A percentile compares a stretch with the other conserved stretches of the same genome.
These are phyloP conservation scores for Stegodyphus dumicola DNA, from an alignment of 1,140 invertebrate genomes.

Conservation along the genomic window DNA sequence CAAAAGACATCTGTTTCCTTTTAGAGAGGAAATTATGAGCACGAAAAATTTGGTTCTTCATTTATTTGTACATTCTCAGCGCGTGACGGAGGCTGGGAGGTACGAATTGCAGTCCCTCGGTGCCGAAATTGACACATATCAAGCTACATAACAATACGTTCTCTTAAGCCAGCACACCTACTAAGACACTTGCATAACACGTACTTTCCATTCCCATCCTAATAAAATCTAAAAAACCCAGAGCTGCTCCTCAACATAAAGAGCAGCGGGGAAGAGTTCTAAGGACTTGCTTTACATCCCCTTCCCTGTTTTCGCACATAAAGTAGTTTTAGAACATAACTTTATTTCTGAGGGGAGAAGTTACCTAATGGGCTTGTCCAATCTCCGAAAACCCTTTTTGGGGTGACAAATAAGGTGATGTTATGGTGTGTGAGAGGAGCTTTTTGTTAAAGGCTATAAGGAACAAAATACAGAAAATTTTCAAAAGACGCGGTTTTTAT, in stretches of 20 bases:
- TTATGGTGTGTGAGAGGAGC: conserved; percentile 5
- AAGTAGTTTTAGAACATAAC: conserved; percentile 54
- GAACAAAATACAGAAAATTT: background rate
- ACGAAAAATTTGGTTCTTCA: conserved; percentile 5
- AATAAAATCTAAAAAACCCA: conserved; percentile 57
- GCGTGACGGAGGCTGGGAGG: background rate
- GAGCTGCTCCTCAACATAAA: background rate
- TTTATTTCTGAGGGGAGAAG: conserved; percentile 32
- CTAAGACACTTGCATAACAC: conserved; percentile 39
- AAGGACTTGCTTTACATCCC: background rate
- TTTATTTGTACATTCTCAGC: conserved; percentile 29
- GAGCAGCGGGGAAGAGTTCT: background rate
- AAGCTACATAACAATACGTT: conserved; percentile 15
- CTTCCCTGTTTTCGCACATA: conserved; percentile 22
- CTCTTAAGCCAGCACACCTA: background rate
- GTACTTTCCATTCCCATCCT: conserved; percentile 35
- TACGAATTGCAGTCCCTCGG: background rate
- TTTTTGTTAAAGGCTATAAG: background rate
- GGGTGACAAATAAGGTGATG: conserved; percentile 30
- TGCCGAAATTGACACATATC: background rate
- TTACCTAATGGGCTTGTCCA: conserved; percentile 42
- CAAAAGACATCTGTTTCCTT: conserved; percentile 31
- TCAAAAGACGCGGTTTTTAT: background rate
- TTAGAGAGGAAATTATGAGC: conserved; percentile 21
- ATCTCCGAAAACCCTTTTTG: conserved; percentile 25